Conservation (phyloP, 2,113 vertebrate genomes). For the Pluvialis apricaria region DNA sequence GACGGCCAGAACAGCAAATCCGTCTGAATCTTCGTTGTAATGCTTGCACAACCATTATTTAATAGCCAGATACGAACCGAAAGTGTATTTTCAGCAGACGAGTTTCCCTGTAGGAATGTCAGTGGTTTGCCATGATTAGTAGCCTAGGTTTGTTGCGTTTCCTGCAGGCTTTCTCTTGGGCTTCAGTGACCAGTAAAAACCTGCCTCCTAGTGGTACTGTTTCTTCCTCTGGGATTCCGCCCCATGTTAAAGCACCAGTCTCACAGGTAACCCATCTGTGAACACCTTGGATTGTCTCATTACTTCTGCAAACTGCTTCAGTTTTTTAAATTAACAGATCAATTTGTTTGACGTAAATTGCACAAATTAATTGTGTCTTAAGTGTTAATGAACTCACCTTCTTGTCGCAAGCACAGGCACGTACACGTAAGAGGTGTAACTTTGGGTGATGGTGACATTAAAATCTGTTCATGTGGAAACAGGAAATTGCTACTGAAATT, state of each 20-base stretch:
- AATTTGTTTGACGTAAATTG: slow-evolving; percentile 66
- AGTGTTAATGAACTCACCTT: slow-evolving; percentile 65
- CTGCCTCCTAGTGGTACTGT: slow-evolving; percentile 94
- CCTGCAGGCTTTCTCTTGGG: slow-evolving; percentile 97
- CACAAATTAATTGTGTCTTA: slow-evolving; percentile 59
- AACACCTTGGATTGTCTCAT: slow-evolving; percentile 80
- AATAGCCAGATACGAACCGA: slow-evolving; percentile 51
- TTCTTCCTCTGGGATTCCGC: slow-evolving; percentile 92
- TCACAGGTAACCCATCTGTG: slow-evolving; percentile 91
- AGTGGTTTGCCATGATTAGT: slow-evolving; percentile 79
- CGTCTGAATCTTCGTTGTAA: slow-evolving; percentile 48
- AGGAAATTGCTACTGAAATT: neutral
- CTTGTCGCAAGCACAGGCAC: slow-evolving; percentile 50
- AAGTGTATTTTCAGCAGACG: slow-evolving; percentile 63
- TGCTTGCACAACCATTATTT: slow-evolving; percentile 18
- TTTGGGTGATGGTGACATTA: slow-evolving; percentile 50
- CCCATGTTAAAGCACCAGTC: slow-evolving; percentile 95
- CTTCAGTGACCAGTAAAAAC: slow-evolving; percentile 99
- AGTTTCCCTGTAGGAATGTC: slow-evolving; percentile 75
- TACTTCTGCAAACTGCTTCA: slow-evolving; percentile 78
- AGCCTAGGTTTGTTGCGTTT: slow-evolving; percentile 83
- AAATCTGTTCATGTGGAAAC: neutral
- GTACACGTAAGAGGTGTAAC: neutral
- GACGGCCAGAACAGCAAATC: slow-evolving; percentile 11
- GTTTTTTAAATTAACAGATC: slow-evolving; percentile 67